phyloP scores from a whole-genome alignment of 2,888 invertebrate genomes.

The Mythimna lalbum region DNA sequence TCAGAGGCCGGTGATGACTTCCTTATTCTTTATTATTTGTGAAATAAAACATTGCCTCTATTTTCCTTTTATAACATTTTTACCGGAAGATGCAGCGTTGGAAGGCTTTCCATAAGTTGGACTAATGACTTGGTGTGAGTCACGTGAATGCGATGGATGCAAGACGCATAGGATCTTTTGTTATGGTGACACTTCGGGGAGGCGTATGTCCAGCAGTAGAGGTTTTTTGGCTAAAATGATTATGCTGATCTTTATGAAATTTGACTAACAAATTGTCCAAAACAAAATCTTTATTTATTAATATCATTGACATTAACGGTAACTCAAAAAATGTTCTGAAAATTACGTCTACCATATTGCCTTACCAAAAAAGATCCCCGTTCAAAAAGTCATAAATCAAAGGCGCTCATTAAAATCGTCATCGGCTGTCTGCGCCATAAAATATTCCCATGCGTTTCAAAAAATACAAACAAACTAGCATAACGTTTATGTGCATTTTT shows the following conservation, averaged over 20 bases:
- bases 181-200: no score
- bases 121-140: no score
- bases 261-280: neutral
- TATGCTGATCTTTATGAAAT: no score
- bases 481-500: constrained; percentile 11
- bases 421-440: constrained; percentile 65
- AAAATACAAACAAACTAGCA: constrained; percentile 47
- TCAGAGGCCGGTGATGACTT: constrained; percentile 3
- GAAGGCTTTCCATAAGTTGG: no score
- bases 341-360: constrained; percentile 23
- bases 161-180: no score
- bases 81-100: no score
- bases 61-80: neutral
- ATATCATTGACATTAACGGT: neutral
- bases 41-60: neutral
- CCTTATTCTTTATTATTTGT: constrained; percentile 20
- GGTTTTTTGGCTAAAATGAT: no score
- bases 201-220: no score
- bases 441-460: constrained; percentile 59
- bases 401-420: constrained; percentile 67
- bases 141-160: no score
- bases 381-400: constrained; percentile 65
- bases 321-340: constrained; percentile 7
- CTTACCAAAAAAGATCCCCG: constrained; percentile 40
- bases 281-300: neutral